Base-by-base conservation (phyloP, 2,888 invertebrate genomes). In the Ophioninae sp. region DNA sequence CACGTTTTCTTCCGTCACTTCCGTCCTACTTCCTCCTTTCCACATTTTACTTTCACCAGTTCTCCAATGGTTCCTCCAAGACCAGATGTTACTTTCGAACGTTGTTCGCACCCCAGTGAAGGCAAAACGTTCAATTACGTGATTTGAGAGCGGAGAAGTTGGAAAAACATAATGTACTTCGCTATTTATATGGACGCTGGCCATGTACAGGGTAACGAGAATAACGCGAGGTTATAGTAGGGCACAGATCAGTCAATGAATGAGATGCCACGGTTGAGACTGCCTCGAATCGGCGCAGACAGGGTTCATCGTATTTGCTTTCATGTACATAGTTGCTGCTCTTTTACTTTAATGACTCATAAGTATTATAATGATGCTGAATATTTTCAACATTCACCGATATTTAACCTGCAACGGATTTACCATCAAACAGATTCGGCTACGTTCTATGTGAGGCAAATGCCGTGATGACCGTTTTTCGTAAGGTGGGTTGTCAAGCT, bases 81-180 rank as follows among this genome's bases (percentile, higher is more conserved):
- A 50, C n/a, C 17, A 41, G 30, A 44, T 41, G 62, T 37, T 72
- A 39, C 61, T 61, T 62, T 64, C 30, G 68, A 30, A 67, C 44
- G 39, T 5, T 50, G 5, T 17, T 13, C 0, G 50, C 50, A 50
- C 17, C 50, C 65, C n/a, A n/a, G 30, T 67, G 6, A 13, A 57
- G 39, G 62, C 44, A 44, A 62, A 67, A 76, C 67, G 20, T 62
- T 64, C 75, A 81, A 84, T 84, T 76, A 75, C 79, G 75, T 72
- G 65, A 81, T 73, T 21, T 30, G 20, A n/a, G 61, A 37, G 23
- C 50, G 50, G 70, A 30, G 50, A 70, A 61, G 65, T 50, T 41
- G 37, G 6, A 74, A 61, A 68, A 67, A 72, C 74, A 70, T 69
- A 50, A 68, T 41, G 70, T 64, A 69, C 50, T 41, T 72, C 59